Percentiles rank a stretch among this genome's conserved stretches.
Conservation (phyloP, 2,113 vertebrate genomes). For the Heterotilapia buettikoferi region DNA sequence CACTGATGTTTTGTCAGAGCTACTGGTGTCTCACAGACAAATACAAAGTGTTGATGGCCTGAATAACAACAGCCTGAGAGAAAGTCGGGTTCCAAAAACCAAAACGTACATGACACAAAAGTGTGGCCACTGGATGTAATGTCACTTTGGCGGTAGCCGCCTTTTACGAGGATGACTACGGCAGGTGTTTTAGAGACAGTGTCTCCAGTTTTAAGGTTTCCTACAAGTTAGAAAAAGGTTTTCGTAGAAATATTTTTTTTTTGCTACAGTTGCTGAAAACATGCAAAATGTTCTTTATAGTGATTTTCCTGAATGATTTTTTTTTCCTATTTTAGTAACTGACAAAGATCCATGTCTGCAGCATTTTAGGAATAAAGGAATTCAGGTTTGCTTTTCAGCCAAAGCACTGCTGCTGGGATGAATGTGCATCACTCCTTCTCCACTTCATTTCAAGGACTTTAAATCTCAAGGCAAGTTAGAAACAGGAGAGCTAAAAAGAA, state of each 20-base stretch:
- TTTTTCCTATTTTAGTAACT: background rate
- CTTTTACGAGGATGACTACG: background rate
- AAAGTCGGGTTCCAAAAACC: background rate
- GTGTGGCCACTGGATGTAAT: background rate
- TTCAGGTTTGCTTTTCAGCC: background rate
- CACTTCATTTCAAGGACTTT: slow-evolving; percentile 27
- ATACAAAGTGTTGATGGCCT: background rate
- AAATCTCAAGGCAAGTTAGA: slow-evolving; percentile 10
- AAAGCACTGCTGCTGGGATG: background rate
- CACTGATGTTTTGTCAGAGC: background rate
- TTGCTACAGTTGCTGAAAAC: background rate
- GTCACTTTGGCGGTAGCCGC: background rate
- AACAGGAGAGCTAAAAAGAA: background rate
- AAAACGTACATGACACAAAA: background rate
- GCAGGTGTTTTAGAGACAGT: background rate
- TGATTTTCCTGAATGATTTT: background rate
- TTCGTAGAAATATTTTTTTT: too few species aligned
- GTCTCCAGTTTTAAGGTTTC: background rate
- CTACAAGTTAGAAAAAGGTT: background rate
- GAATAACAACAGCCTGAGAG: background rate
- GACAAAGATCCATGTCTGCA: slow-evolving; percentile 13
- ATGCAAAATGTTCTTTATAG: background rate
- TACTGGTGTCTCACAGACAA: background rate
- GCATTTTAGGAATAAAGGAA: slow-evolving; percentile 15
- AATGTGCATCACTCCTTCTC: background rate